These are phyloP conservation scores for Melipona bicolor DNA, from an alignment of 2,888 invertebrate species.

Conservation along the genomic window DNA sequence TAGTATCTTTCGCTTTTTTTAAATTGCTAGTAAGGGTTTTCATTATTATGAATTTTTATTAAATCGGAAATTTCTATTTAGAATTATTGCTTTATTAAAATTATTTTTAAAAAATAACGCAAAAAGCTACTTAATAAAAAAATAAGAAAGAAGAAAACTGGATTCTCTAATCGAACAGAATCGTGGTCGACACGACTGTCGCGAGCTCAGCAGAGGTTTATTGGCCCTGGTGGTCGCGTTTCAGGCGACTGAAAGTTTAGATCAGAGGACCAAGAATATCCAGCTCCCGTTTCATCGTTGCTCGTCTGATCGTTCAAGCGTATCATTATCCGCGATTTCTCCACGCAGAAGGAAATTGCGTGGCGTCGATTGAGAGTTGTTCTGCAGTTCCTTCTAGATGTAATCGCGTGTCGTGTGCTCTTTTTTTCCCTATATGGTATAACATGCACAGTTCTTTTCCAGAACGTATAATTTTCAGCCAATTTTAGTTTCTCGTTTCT, in stretches of 20 bases:
- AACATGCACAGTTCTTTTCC: not conserved
- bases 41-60: not conserved
- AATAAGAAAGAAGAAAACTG: too few species aligned
- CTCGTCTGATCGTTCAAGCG: slow-evolving; percentile 51
- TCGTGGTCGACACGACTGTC: not conserved
- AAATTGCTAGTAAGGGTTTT: not conserved
- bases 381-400: slow-evolving; percentile 14
- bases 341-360: slow-evolving; percentile 54
- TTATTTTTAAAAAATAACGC: too few species aligned
- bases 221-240: slow-evolving; percentile 9
- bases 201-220: slow-evolving; percentile 7
- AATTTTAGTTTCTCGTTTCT: not conserved
- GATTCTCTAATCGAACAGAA: too few species aligned
- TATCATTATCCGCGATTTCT: slow-evolving; percentile 56
- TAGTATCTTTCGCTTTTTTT: not conserved
- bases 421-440: not conserved
- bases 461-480: not conserved
- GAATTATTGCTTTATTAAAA: too few species aligned
- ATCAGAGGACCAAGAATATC: slow-evolving; percentile 36
- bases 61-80: not conserved
- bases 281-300: slow-evolving; percentile 29
- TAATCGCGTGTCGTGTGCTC: slow-evolving; percentile 20
- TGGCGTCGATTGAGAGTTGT: slow-evolving; percentile 25
- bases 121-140: too few species aligned
- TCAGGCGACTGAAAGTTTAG: slow-evolving; percentile 32